These are phyloP conservation scores for Orchestia grillus DNA, from an alignment of 1,140 invertebrate species.

Conservation along the genomic window DNA sequence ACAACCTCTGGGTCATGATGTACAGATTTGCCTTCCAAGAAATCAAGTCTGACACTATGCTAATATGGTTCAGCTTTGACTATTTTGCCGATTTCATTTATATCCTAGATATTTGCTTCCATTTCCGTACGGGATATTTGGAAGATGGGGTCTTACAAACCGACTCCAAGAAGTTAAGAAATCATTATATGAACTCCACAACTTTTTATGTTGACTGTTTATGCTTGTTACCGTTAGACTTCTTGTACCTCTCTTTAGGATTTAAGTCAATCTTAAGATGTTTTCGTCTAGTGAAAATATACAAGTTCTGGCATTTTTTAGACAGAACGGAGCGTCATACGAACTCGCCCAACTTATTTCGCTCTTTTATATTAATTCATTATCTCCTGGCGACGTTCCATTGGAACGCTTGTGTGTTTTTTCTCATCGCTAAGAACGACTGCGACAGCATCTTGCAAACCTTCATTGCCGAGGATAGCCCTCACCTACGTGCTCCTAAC, in stretches of 20 bases:
- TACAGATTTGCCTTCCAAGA: conserved; percentile 97
- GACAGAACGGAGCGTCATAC: conserved; percentile 98
- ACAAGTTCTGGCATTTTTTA: conserved; percentile 98
- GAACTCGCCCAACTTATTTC: conserved; percentile 98
- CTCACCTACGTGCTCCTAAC: not conserved
- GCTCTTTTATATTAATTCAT: conserved; percentile 79
- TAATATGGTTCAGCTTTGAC: conserved; percentile 96
- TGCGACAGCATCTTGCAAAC: conserved; percentile 90
- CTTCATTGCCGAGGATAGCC: conserved; percentile 70
- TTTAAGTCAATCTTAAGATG: conserved; percentile 97
- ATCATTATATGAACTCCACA: conserved; percentile 98
- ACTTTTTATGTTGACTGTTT: conserved; percentile 99
- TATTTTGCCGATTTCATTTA: conserved; percentile 97
- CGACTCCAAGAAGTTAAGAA: conserved; percentile 90
- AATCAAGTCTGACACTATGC: conserved; percentile 80
- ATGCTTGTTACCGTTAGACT: conserved; percentile 96
- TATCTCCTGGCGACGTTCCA: conserved; percentile 94
- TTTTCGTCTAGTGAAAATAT: conserved; percentile 98
- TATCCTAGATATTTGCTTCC: conserved; percentile 94
- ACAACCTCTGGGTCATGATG: conserved; percentile 99
- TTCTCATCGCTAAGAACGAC: conserved; percentile 87
- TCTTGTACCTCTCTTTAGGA: conserved; percentile 97
- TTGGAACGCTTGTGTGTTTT: conserved; percentile 98
- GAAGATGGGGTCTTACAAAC: conserved; percentile 97
- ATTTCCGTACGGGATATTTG: conserved; percentile 96